Base-by-base conservation (phyloP, 2,888 invertebrate species). In the Drosophila stalkeri region DNA sequence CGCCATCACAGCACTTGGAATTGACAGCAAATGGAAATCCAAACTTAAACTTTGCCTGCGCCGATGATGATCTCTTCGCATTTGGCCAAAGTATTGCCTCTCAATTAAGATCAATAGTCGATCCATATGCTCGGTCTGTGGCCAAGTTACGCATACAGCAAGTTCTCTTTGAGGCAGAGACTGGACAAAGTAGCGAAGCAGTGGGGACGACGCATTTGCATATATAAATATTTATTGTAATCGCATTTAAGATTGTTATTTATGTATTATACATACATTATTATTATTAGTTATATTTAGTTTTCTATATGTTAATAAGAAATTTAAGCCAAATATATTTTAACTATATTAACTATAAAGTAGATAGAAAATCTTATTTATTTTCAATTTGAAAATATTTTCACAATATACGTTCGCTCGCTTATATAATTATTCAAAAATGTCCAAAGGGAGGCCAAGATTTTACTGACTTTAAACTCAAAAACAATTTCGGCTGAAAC, bases 61-160 rank as follows among this genome's bases (percentile, higher is more conserved):
- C 57, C 16, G 77, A 81, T 2, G 91, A 92, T 64, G 91, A 91
- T 64, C 78, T 85, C 18, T 64, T 79, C 16, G 57, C 86, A 6
- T 91, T 91, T 72, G 91, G 91, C 35, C 87, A 85, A 49, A 91
- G 91, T 72, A 84, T 91, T 20, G 91, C 91, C 4, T 86, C 90
- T 0, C 92, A 91, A 47, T 56, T 91, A 51, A 86, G 91, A 14
- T 73, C 82, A 16, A 83, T 91, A 33, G 64, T 83, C 12, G 92
- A 91, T 68, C 41, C 85, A 0, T 92, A 91, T 80, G 83, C 91
- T 1, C 83, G 91, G 2, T 89, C 91, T 2, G 80, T 91, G 20
- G 92, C 91, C 12, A 92, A 91, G 73, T 75, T 92, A 12, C 91
- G 92, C 70, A 91, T 91, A 37, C 91, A 91, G 65, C 91, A 91